Evolutionary conservation across 1,140 invertebrate genomes (phyloP).

Genomic region (Pachypeltis micranthus): DNA sequence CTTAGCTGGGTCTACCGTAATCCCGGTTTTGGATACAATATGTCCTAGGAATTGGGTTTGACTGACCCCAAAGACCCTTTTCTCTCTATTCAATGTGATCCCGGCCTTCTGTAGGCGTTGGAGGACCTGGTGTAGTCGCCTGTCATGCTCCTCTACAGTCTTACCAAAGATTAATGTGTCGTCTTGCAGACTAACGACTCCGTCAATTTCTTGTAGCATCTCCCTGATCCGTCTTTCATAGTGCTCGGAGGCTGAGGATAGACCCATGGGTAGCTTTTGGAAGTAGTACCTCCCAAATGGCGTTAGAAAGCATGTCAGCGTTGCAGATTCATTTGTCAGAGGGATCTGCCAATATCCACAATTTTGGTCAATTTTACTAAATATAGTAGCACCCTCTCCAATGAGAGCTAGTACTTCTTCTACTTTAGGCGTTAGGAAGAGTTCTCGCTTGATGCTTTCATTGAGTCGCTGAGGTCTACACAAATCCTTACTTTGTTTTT

Average conservation of each 20-base stretch:
- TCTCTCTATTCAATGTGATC: slow-evolving; percentile 29
- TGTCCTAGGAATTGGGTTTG: slow-evolving; percentile 32
- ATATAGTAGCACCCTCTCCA: slow-evolving; percentile 11
- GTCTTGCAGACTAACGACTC: too few relatives aligned
- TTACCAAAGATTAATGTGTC: too few relatives aligned
- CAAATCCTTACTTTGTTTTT: slow-evolving; percentile 33
- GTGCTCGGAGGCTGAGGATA: slow-evolving; percentile 27
- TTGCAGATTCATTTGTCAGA: slow-evolving; percentile 29
- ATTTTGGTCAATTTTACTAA: slow-evolving; percentile 29
- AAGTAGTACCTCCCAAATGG: slow-evolving; percentile 31
- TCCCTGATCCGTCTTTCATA: slow-evolving; percentile 26
- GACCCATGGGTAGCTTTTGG: slow-evolving; percentile 30
- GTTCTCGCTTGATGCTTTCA: slow-evolving; percentile 26
- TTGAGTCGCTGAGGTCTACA: slow-evolving; percentile 34
- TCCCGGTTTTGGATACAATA: slow-evolving; percentile 29
- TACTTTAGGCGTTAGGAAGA: slow-evolving; percentile 27
- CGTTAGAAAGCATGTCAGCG: slow-evolving; percentile 29
- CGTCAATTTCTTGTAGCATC: too few relatives aligned
- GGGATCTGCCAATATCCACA: slow-evolving; percentile 35
- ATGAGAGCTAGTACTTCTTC: slow-evolving; percentile 24
- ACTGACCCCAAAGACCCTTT: slow-evolving; percentile 25
- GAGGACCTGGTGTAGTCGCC: slow-evolving; percentile 26
- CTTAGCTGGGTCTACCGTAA: slow-evolving; percentile 31
- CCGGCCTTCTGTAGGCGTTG: slow-evolving; percentile 20
- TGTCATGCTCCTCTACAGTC: slow-evolving; percentile 25